Conservation (phyloP, 2,888 invertebrate genomes). For the Chesias legatella region DNA sequence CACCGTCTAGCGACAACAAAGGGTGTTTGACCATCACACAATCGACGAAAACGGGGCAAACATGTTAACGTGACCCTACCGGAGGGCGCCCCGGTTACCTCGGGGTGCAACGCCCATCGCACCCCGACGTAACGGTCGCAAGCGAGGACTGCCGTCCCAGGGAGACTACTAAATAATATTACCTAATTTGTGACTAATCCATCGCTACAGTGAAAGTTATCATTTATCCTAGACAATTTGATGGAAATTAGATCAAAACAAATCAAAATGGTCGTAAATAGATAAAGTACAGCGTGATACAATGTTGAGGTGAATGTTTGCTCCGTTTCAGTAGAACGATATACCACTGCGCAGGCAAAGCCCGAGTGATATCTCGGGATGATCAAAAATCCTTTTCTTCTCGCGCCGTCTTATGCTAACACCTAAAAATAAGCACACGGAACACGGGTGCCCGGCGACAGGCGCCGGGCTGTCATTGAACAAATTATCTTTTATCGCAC, state of each 20-base stretch:
- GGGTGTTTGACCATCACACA: slow-evolving; percentile 88
- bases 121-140: slow-evolving; percentile 13
- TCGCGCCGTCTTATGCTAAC: slow-evolving; percentile 63
- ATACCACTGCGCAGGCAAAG: slow-evolving; percentile 59
- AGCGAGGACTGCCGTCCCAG: neutral
- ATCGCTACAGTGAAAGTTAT: slow-evolving; percentile 6
- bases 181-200: slow-evolving; percentile 4
- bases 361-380: slow-evolving; percentile 72
- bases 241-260: slow-evolving; percentile 32
- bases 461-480: slow-evolving; percentile 64
- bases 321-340: slow-evolving; percentile 74
- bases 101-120: slow-evolving; percentile 13
- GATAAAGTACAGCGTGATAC: slow-evolving; percentile 3
- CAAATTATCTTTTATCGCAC: slow-evolving; percentile 73
- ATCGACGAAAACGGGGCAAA: slow-evolving; percentile 77
- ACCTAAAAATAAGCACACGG: slow-evolving; percentile 78
- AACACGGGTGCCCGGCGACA: slow-evolving; percentile 59
- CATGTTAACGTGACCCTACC: slow-evolving; percentile 43
- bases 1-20: slow-evolving; percentile 83
- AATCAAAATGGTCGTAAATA: slow-evolving; percentile 32
- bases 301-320: slow-evolving; percentile 55
- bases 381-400: slow-evolving; percentile 86
- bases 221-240: slow-evolving; percentile 11
- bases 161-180: neutral
- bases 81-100: slow-evolving; percentile 1